These are phyloP conservation scores for Ochropleura leucogaster DNA, from an alignment of 2,888 invertebrate species.

Conservation along the genomic window DNA sequence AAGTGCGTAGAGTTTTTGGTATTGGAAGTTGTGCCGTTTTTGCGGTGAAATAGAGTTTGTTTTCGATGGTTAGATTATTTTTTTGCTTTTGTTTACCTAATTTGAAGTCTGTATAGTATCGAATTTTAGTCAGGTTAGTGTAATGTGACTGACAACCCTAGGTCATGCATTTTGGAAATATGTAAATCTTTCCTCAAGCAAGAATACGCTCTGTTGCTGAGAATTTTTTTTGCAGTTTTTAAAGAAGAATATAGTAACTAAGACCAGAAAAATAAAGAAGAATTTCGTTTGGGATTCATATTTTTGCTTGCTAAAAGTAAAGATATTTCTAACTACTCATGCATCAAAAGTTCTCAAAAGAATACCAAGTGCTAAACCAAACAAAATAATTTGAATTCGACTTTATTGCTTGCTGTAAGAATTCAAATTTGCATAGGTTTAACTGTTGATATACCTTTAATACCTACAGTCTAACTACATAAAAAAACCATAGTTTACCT, in stretches of 20 bases:
- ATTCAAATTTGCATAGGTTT: constrained; percentile 12
- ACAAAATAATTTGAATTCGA: not conserved
- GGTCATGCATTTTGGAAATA: constrained; percentile 46
- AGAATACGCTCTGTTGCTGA: not conserved
- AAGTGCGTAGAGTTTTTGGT: constrained; percentile 1
- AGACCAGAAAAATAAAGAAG: not conserved
- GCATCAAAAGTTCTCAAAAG: constrained; percentile 2
- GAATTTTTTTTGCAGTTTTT: not conserved
- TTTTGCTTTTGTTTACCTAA: constrained; percentile 25
- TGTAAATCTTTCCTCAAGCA: constrained; percentile 24
- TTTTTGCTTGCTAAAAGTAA: constrained; percentile 7
- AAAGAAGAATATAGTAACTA: not conserved
- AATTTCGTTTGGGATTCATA: not conserved
- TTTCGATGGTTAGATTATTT: constrained; percentile 25
- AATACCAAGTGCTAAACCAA: constrained; percentile 12
- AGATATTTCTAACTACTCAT: constrained; percentile 29
- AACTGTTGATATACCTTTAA: constrained; percentile 2
- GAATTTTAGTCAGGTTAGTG: constrained; percentile 49
- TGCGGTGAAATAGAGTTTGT: not conserved
- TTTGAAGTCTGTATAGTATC: constrained; percentile 25
- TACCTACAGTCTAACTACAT: constrained; percentile 3
- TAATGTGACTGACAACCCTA: constrained; percentile 56
- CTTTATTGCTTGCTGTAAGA: not conserved
- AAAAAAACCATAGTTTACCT: constrained; percentile 60
- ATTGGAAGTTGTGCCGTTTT: constrained; percentile 21